Percentiles rank a stretch among this genome's conserved stretches.
phyloP scores from a whole-genome alignment of 2,888 invertebrate genomes.

The Lasioglossum figueresi region DNA sequence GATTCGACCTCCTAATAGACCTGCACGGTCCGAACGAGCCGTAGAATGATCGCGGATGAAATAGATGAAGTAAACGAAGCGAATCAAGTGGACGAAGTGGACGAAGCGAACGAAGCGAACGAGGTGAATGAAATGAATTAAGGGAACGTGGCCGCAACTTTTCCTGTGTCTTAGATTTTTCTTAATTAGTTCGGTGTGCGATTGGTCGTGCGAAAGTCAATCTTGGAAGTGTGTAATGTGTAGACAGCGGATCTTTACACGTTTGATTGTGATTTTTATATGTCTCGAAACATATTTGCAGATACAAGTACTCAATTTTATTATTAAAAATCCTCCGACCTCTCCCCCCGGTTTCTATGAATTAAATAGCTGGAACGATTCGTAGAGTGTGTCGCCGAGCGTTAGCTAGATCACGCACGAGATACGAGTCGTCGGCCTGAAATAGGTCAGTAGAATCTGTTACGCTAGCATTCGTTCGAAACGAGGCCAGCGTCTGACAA shows the following conservation, averaged over 20 bases:
- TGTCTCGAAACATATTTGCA: too few species aligned
- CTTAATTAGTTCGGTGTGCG: neutral
- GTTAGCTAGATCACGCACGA: constrained; percentile 24
- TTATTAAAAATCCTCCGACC: neutral
- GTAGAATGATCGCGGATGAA: neutral
- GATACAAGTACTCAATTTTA: neutral
- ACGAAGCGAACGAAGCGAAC: neutral
- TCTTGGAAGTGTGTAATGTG: neutral
- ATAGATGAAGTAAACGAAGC: neutral
- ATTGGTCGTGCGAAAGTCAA: neutral
- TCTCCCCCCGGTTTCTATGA: neutral
- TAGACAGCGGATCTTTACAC: too few species aligned
- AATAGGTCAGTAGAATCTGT: constrained; percentile 21
- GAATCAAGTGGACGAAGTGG: neutral
- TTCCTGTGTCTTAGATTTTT: neutral
- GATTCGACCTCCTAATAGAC: constrained; percentile 20
- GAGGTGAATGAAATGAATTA: neutral
- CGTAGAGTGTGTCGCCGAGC: constrained; percentile 9
- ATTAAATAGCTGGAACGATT: constrained; percentile 7
- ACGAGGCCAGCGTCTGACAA: constrained; percentile 15
- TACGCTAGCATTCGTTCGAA: constrained; percentile 28
- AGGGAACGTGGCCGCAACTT: neutral
- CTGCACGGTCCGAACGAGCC: neutral
- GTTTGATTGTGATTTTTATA: too few species aligned
- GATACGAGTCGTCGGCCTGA: constrained; percentile 33